Evolutionary conservation across 2,113 vertebrate genomes (phyloP).

Genomic region (Hemichromis elongatus): DNA sequence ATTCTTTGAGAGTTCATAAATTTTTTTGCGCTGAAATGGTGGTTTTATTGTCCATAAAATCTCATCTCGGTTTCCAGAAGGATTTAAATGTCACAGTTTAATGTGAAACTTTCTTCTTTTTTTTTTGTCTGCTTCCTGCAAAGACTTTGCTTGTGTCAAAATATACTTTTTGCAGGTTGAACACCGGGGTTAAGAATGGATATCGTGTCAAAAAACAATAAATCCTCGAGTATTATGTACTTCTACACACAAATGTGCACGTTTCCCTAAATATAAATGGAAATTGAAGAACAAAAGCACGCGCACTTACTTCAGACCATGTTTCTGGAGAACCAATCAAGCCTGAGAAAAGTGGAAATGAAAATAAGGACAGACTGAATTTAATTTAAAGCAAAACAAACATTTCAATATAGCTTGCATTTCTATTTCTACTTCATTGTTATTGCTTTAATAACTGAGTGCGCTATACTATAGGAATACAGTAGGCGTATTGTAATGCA

Average conservation of each 20-base stretch:
- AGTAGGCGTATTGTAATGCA: not conserved
- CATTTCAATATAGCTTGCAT: rapidly evolving
- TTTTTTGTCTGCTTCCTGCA: not conserved
- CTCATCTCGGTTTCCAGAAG: not conserved
- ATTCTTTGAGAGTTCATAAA: slow-evolving; percentile 14
- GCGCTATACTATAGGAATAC: not conserved
- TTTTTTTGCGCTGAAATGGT: slow-evolving; percentile 6
- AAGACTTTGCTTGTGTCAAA: not conserved
- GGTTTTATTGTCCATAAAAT: slow-evolving; percentile 34
- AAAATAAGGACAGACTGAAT: not conserved
- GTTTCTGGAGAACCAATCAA: not conserved
- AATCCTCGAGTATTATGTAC: not conserved
- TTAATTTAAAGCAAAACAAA: not conserved
- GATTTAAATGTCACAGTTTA: not conserved
- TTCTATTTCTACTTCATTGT: not conserved
- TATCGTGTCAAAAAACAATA: not conserved
- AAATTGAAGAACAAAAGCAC: not conserved
- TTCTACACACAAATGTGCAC: not conserved
- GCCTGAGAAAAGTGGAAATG: not conserved
- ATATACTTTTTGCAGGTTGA: not conserved
- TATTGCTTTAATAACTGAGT: not conserved
- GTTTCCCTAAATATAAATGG: not conserved
- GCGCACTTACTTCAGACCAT: not conserved
- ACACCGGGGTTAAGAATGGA: not conserved
- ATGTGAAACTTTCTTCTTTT: not conserved